Base-by-base conservation (phyloP, 1,140 invertebrate genomes). In the Hylaeus volcanicus region DNA sequence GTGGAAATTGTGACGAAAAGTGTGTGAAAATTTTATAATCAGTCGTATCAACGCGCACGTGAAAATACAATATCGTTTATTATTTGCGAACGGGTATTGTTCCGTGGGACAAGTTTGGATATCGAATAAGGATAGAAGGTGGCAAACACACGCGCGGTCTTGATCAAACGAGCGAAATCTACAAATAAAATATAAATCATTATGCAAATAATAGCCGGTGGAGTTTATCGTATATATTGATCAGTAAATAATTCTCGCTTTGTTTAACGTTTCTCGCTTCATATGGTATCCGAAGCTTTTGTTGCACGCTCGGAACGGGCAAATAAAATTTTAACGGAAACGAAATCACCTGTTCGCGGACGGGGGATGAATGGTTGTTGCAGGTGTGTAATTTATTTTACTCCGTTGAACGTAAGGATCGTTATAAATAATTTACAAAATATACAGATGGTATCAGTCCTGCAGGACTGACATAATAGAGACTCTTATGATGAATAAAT, bases 161-260 rank as follows among this genome's bases (percentile, higher is more conserved):
- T 66, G 70, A 79, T 79, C 66, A 79, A 79, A 65, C 53, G 71
- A 51, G 63, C 41, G 11, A 79, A 66, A 51, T 58, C 37, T 58
- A 56, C 43, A 79, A 58, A 74, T 65, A 74, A 79, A 56, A 74
- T 56, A 65, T 39, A 65, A 66, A 74, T 79, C 51, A 74, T 74
- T 79, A 74, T 79, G 77, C 71, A 79, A 74, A 79, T 74, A 74
- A 65, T 26, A 14, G 48, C 5, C 39, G 70, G 43, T 37, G 48
- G 37, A 58, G 61, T 74, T 78, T 79, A 74, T 79, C 60, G 60
- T 48, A 26, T 43, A n/a, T 26, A 11, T 63, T 15, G 55, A 55
- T 53, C 71, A 37, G 70, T 74, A 56, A 74, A 74, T 79, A 79
- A 79, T 66, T 65, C 70, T 53, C 41, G 41, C 26, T 73, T 79